These are phyloP conservation scores for Leptopterna dolabrata DNA, from an alignment of 2,888 invertebrate genomes.

Conservation along the genomic window DNA sequence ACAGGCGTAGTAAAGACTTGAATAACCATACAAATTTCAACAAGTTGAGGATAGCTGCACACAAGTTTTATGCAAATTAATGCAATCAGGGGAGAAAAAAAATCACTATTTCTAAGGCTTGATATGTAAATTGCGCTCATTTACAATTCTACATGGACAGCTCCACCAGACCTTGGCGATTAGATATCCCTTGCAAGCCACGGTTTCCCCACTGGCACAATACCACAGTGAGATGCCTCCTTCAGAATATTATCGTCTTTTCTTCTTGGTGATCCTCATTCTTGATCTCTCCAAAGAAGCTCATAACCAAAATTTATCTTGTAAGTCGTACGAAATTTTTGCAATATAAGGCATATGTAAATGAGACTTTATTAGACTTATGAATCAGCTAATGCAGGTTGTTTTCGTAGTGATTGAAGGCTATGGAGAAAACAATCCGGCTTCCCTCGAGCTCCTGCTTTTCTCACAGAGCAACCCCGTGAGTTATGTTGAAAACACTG, in stretches of 20 bases:
- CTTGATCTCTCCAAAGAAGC: neutral
- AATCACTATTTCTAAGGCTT: no score
- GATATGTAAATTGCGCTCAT: no score
- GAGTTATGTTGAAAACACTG: neutral
- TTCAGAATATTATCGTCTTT: neutral
- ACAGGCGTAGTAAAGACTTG: no score
- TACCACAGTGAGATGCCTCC: no score
- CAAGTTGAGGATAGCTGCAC: no score
- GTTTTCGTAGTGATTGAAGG: conserved; percentile 45
- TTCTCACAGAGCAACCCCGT: conserved; percentile 35
- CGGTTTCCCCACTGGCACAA: no score
- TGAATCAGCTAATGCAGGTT: neutral
- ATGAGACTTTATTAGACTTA: neutral
- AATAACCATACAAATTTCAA: no score
- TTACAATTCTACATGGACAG: no score
- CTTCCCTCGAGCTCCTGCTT: conserved; percentile 43
- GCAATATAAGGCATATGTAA: neutral
- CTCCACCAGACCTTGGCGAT: no score
- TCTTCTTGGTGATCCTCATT: neutral
- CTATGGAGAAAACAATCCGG: conserved; percentile 57
- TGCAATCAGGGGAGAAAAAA: no score
- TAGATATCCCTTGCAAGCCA: no score
- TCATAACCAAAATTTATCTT: neutral
- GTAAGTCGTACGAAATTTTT: neutral
- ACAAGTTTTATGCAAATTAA: no score